phyloP scores from a whole-genome alignment of 2,113 vertebrate species.

The Mesocricetus auratus region DNA sequence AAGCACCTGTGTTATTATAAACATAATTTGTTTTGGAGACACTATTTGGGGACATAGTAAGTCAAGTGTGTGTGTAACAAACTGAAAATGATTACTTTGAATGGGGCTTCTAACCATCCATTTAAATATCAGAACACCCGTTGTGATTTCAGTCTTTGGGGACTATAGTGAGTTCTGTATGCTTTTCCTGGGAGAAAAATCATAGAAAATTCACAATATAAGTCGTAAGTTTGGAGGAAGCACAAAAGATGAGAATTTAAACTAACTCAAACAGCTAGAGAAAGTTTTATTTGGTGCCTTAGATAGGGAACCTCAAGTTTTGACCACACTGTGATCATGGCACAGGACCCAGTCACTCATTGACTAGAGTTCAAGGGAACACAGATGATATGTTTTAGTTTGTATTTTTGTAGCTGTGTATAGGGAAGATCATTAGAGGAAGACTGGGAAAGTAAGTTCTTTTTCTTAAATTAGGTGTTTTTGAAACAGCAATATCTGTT shows the following conservation, averaged over 20 bases:
- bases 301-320: rapidly evolving
- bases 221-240: neutral
- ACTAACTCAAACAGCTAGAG: neutral
- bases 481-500: neutral
- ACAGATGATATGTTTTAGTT: neutral
- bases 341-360: neutral
- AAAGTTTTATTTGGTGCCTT: neutral
- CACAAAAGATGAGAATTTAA: neutral
- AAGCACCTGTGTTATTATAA: neutral
- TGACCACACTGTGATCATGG: neutral
- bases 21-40: neutral
- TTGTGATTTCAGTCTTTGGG: neutral
- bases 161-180: neutral
- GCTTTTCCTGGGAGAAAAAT: neutral
- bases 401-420: neutral
- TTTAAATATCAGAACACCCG: neutral
- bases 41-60: neutral
- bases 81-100: neutral
- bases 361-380: neutral
- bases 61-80: neutral
- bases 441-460: too few relatives aligned
- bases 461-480: neutral
- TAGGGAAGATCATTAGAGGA: neutral
- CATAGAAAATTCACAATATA: neutral
- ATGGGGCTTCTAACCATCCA: neutral